Conservation (phyloP, 2,113 vertebrate species). For the Pogonocichla stellata region DNA sequence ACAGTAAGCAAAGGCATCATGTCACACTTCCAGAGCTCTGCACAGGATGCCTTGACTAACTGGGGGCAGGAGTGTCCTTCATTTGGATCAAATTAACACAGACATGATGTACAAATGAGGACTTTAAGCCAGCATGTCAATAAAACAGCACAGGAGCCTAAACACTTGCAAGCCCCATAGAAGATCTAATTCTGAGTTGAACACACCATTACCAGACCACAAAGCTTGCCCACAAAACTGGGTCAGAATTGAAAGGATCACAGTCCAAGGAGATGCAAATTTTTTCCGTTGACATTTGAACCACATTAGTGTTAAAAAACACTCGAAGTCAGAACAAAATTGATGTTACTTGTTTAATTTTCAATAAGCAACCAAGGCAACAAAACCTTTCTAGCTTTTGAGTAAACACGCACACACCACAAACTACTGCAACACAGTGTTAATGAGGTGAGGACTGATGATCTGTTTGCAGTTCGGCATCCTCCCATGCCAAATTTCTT, state of each 20-base stretch:
- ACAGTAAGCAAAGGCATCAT: neutral
- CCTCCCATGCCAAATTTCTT: neutral
- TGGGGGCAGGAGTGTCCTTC: neutral
- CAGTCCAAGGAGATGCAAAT: neutral
- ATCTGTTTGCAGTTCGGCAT: neutral
- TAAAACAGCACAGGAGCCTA: neutral
- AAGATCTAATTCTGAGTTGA: neutral
- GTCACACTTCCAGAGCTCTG: neutral
- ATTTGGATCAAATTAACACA: neutral
- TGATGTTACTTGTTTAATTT: neutral
- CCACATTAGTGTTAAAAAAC: neutral
- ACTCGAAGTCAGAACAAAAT: neutral
- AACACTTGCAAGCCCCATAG: neutral
- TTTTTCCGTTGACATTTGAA: neutral
- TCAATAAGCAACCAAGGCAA: neutral
- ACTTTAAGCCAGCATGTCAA: neutral
- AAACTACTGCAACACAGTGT: neutral
- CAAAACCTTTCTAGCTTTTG: neutral
- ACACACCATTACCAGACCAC: neutral
- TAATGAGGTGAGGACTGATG: neutral
- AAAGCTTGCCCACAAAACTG: neutral
- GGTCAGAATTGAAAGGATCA: neutral
- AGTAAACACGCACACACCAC: neutral
- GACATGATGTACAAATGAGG: neutral
- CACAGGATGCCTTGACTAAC: fast-evolving